Conservation (phyloP, 1,140 invertebrate genomes). For the Cyclargus thomasi region DNA sequence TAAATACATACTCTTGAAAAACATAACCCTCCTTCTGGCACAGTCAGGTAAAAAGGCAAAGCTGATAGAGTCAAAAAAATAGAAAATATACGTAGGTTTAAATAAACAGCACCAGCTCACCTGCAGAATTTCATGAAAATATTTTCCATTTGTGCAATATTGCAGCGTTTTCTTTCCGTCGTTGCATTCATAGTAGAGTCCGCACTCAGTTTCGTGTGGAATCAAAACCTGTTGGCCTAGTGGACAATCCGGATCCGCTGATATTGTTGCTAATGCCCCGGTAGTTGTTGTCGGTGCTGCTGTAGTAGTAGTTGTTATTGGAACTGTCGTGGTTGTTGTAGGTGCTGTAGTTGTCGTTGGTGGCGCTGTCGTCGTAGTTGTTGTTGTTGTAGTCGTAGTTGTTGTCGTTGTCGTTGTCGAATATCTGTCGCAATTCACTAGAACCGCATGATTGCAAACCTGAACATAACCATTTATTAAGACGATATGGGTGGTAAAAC, state of each 20-base stretch:
- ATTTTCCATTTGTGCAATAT: constrained; percentile 15
- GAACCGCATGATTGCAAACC: constrained; percentile 26
- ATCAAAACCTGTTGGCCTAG: constrained; percentile 15
- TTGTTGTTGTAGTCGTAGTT: constrained; percentile 14
- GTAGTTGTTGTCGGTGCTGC: constrained; percentile 22
- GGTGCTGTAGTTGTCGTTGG: constrained; percentile 13
- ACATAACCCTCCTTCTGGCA: too few species aligned
- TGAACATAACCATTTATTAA: constrained; percentile 13
- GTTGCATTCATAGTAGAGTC: constrained; percentile 23
- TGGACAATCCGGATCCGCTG: constrained; percentile 12
- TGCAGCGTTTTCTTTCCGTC: constrained; percentile 13
- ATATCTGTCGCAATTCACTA: constrained; percentile 22
- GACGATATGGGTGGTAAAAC: too few species aligned
- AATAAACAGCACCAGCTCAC: background rate
- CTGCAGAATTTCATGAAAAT: constrained; percentile 13
- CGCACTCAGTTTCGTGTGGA: constrained; percentile 25
- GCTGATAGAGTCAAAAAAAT: background rate
- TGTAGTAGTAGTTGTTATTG: constrained; percentile 16
- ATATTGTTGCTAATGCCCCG: constrained; percentile 16
- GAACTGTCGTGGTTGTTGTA: constrained; percentile 13
- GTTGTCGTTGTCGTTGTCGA: constrained; percentile 16
- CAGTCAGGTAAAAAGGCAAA: too few species aligned
- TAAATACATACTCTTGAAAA: too few species aligned
- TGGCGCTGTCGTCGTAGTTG: constrained; percentile 10
- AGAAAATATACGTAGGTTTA: too few species aligned